These are phyloP conservation scores for Himalopsyche anomala DNA, from an alignment of 2,888 invertebrate genomes.

Conservation along the genomic window DNA sequence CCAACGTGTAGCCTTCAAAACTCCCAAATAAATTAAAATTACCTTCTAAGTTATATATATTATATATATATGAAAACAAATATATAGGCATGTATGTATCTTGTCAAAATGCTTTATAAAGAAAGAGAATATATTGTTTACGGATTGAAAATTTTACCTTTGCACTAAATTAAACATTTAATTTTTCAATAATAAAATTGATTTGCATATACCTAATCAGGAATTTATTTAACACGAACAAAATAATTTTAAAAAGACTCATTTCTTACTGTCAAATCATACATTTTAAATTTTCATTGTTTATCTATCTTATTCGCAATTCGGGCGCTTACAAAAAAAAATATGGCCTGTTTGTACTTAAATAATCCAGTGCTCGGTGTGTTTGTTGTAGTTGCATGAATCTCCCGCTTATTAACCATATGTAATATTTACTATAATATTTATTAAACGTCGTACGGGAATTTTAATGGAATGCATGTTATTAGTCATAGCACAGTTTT, in stretches of 20 bases:
- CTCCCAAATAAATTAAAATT: slow-evolving; percentile 49
- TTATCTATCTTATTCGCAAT: neutral
- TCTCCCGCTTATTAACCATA: slow-evolving; percentile 45
- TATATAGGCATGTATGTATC: neutral
- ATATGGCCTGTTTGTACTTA: neutral
- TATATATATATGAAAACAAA: neutral
- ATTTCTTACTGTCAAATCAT: no score
- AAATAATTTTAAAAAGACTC: no score
- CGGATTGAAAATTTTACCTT: neutral
- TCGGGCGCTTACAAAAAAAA: slow-evolving; percentile 1
- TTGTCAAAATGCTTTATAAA: neutral
- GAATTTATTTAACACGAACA: no score
- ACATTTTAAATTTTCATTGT: no score
- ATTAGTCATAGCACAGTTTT: slow-evolving; percentile 62
- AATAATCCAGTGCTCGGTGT: slow-evolving; percentile 46
- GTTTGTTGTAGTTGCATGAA: slow-evolving; percentile 45
- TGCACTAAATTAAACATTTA: neutral
- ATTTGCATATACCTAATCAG: no score
- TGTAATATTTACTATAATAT: slow-evolving; percentile 50
- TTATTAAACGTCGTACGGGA: slow-evolving; percentile 45
- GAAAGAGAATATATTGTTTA: neutral
- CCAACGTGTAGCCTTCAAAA: slow-evolving; percentile 62
- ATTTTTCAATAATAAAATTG: neutral
- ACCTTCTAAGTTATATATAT: neutral
- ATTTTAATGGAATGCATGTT: slow-evolving; percentile 60